Percentiles rank a stretch among this genome's conserved stretches.
Evolutionary conservation across 2,888 invertebrate genomes (phyloP).

Genomic region (Eilema sororculum): DNA sequence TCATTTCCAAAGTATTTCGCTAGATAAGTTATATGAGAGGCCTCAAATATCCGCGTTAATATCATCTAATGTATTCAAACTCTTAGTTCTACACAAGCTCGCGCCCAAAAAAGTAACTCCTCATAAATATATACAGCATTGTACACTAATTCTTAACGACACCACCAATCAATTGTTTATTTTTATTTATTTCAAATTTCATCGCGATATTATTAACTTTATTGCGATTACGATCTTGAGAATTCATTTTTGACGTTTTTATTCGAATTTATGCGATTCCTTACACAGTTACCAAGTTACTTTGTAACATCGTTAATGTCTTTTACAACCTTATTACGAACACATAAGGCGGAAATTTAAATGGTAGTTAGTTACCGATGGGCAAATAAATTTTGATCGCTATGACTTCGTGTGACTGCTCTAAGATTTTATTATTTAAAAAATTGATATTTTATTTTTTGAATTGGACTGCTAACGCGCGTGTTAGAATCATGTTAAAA

Average conservation of each 20-base stretch:
- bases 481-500: too few species aligned
- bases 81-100: conserved; percentile 25
- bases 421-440: conserved; percentile 85
- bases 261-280: conserved; percentile 84
- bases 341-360: conserved; percentile 63
- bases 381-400: conserved; percentile 58
- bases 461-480: conserved; percentile 82
- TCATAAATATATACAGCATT: conserved; percentile 60
- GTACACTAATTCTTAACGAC: conserved; percentile 79
- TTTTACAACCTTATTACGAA: conserved; percentile 50
- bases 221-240: conserved; percentile 86
- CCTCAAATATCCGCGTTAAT: background rate
- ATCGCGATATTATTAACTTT: conserved; percentile 85
- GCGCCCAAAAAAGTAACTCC: conserved; percentile 40
- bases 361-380: conserved; percentile 37
- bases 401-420: conserved; percentile 80
- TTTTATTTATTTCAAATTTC: conserved; percentile 84
- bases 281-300: conserved; percentile 58
- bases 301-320: conserved; percentile 23
- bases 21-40: background rate
- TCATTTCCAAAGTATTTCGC: background rate
- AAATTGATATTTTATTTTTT: conserved; percentile 85
- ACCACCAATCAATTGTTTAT: conserved; percentile 74
- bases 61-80: conserved; percentile 23
- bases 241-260: conserved; percentile 86